Evolutionary conservation across 2,113 vertebrate genomes (phyloP), one percentile per base, ranked within the genome.

Genomic region (Dolichallabes microphthalmus): DNA sequence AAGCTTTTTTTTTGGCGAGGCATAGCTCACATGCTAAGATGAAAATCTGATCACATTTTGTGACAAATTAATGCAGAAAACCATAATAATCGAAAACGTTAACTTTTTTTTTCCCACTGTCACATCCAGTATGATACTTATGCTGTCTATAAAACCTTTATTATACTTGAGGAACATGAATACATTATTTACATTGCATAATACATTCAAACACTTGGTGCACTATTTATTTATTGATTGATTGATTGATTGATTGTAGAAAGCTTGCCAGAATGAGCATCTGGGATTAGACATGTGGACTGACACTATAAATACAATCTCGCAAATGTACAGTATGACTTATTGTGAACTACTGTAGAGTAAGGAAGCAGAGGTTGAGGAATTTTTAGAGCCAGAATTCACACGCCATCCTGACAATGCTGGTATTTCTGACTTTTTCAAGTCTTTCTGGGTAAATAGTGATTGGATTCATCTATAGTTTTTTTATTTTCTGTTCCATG

Each of bases 381-480:
- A 76, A 53, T n/a, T 30, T 45, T 53, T 13, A 53, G 73, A 15
- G 27, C 39, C 71, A 50, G 35, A 50, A 74, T 74, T 74, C 71
- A 74, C 71, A 74, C 35, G 2, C 4, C 27, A 50, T 5, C 10
- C 45, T 74, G 20, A 52, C 4, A 14, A 15, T 30, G n/a, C 50
- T 76, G 74, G 50, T 27, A 27, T 76, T 76, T 55, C 74, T 76
- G 13, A 76, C 50, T 17, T 77, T 57, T 57, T 57, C 52, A 50
- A 75, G 73, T 22, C 30, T 69, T 69, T 35, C 32, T 35, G 15
- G 7, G 32, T 35, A 17, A 35, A 11, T 45, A 73, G 27, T 8
- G 15, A 0, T 10, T 22, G 68, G 19, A 45, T 39, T 39, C 2
- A 71, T 73, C 11, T 22, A 32, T 60, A 22, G 5, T 45, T 73